Percentiles rank a stretch among this genome's conserved stretches.
These are phyloP conservation scores for Planococcus citri DNA, from an alignment of 1,140 invertebrate species.

Conservation along the genomic window DNA sequence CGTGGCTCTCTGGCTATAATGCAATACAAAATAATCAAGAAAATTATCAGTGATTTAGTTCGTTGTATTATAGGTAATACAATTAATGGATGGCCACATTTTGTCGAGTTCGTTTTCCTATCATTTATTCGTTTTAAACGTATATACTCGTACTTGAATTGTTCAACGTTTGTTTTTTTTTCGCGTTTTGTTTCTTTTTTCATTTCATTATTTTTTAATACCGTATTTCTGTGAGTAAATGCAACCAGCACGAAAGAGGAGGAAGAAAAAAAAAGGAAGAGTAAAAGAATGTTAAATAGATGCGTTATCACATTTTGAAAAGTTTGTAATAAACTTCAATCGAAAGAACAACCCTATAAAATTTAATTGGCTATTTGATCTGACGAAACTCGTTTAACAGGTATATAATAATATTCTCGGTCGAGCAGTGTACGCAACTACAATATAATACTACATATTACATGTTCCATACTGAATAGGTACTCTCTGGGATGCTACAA, in stretches of 20 bases:
- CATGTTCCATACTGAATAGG: constrained; percentile 14
- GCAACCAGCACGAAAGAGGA: no score
- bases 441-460: constrained; percentile 19
- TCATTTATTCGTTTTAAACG: background rate
- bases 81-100: background rate
- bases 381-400: constrained; percentile 17
- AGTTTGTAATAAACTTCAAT: constrained; percentile 20
- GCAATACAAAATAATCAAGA: constrained; percentile 7
- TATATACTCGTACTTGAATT: background rate
- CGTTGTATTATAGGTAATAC: background rate
- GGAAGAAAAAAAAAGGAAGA: background rate
- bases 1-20: background rate
- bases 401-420: constrained; percentile 17
- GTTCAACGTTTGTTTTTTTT: background rate
- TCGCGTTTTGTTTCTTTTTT: background rate
- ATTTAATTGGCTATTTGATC: constrained; percentile 16
- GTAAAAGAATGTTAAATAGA: constrained; percentile 16
- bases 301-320: constrained; percentile 19
- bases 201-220: no score
- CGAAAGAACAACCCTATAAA: constrained; percentile 18
- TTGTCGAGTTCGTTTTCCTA: background rate
- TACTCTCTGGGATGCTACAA: background rate
- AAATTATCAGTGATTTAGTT: background rate
- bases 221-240: background rate
- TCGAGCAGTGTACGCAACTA: background rate